phyloP scores from a whole-genome alignment of 2,888 invertebrate species.

The Teleogryllus oceanicus region DNA sequence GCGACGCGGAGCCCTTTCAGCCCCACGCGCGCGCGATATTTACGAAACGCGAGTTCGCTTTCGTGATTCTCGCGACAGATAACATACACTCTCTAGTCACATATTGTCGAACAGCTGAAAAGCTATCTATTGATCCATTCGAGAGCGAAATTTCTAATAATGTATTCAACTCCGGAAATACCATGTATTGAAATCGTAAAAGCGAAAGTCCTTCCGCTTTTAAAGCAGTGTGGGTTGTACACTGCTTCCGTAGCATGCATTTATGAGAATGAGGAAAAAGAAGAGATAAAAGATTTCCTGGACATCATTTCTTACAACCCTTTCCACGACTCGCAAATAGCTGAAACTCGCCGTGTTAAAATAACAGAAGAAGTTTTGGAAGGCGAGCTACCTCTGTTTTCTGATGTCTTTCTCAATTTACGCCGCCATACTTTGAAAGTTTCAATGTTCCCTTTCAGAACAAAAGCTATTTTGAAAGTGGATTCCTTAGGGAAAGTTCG shows the following conservation, averaged over 20 bases:
- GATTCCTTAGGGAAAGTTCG: not conserved
- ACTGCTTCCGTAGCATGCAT: not conserved
- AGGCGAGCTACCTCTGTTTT: not conserved
- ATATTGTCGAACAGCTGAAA: not conserved
- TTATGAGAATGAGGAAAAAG: not conserved
- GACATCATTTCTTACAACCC: slow-evolving; percentile 7
- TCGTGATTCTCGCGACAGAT: not conserved
- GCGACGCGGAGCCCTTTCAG: too few species aligned
- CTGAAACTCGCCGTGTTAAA: not conserved
- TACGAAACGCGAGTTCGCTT: not conserved
- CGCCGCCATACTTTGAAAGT: slow-evolving; percentile 1
- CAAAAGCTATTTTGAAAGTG: slow-evolving; percentile 10
- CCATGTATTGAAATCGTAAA: not conserved
- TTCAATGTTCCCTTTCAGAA: not conserved
- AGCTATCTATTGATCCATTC: not conserved
- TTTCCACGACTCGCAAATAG: not conserved
- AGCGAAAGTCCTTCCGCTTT: not conserved
- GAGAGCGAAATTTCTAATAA: not conserved
- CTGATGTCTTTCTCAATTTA: slow-evolving; percentile 6
- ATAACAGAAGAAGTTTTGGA: not conserved
- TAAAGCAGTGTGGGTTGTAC: not conserved
- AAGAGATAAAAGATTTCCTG: slow-evolving; percentile 4
- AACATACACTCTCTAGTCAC: not conserved
- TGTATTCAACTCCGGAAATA: not conserved
- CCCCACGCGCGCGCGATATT: too few species aligned